Evolutionary conservation across 2,888 invertebrate species (phyloP).

Genomic region (Agrotis exclamationis): DNA sequence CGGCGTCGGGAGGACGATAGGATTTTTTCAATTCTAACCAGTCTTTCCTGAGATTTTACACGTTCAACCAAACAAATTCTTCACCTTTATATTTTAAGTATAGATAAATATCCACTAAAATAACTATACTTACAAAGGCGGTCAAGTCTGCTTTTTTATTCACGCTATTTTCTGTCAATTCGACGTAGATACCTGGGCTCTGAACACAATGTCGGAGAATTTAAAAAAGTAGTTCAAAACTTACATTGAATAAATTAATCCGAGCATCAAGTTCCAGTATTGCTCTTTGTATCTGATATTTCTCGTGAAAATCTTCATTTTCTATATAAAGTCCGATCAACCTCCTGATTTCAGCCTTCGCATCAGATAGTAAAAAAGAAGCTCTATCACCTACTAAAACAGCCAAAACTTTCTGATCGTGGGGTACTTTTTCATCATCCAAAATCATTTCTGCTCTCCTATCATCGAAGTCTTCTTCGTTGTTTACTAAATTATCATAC

Average conservation of each 20-base stretch:
- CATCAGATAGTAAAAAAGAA: constrained; percentile 69
- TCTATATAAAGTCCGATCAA: constrained; percentile 57
- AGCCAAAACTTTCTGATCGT: constrained; percentile 41
- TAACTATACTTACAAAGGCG: no score
- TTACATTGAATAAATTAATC: constrained; percentile 74
- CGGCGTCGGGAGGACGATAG: no score
- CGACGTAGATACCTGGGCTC: no score
- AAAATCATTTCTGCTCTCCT: constrained; percentile 69
- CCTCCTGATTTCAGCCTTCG: constrained; percentile 60
- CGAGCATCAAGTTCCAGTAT: constrained; percentile 66
- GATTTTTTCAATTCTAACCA: no score
- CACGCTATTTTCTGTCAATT: no score
- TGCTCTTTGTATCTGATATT: constrained; percentile 33
- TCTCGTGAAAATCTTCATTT: constrained; percentile 7
- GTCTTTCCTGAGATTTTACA: no score
- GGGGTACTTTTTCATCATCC: constrained; percentile 71
- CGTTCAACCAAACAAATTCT: no score
- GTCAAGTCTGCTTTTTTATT: no score
- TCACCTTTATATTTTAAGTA: no score
- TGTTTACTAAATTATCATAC: constrained; percentile 45
- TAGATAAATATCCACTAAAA: no score
- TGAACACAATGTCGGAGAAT: not conserved
- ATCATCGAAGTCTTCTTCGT: constrained; percentile 64
- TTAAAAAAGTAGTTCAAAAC: constrained; percentile 40
- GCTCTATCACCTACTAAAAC: constrained; percentile 36